Base-by-base conservation (phyloP, 2,113 vertebrate genomes). In the Ifrita kowaldi region DNA sequence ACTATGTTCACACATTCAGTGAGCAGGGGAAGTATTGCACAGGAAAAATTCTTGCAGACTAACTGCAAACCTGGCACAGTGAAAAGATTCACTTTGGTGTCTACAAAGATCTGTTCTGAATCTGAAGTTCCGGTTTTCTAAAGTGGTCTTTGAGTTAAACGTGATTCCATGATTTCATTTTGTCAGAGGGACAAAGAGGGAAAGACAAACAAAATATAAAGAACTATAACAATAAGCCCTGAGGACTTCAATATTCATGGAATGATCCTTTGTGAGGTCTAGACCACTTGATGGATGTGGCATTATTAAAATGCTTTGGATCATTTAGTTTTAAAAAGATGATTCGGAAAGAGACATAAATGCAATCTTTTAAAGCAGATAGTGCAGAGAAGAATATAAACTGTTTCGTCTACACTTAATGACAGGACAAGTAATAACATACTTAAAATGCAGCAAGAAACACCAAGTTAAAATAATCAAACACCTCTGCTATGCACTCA, bases 301-400 rank as follows among this genome's bases (percentile, higher is more conserved):
- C 84, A 75, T 95, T 95, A 86, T 95, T 95, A 95, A 96, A 96
- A 93, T 70, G 64, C 69, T 95, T 93, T 89, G 80, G 88, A 95
- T 95, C 94, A 90, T 95, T 97, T 95, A 90, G 76, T 73, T 95
- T 92, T 70, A 60, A 95, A 92, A 95, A 89, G 49, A 92, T 22
- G 1, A 87, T 79, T 90, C 13, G 16, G 60, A 92, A 87, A 89
- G 65, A 83, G 76, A 71, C 83, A 90, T 89, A 92, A 95, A 95
- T 78, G 70, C 23, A 75, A 26, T 74, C 39, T 89, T 90, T 59
- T 53, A 63, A 52, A 78, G 73, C 42, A 90, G 76, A 81, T 89
- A 87, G 52, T 67, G 52, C 76, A 84, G 80, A 73, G 80, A 60
- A 74, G 74, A 92, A 70, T 93, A 89, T 86, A 87, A 95, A 95